Evolutionary conservation across 2,888 invertebrate species (phyloP).

Genomic region (Luffia ferchaultella): DNA sequence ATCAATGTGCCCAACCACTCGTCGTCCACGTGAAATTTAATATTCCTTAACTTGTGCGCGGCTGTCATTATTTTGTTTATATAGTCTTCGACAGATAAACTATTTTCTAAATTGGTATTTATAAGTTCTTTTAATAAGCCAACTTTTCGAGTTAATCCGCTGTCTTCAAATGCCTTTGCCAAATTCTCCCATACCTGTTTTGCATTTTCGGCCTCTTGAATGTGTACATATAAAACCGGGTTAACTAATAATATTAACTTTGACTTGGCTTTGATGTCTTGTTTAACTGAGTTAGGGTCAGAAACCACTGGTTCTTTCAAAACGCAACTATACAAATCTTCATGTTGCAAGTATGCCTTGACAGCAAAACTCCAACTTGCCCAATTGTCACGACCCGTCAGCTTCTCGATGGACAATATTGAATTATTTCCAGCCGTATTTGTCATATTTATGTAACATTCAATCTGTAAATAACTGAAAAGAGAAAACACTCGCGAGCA

Average conservation of each 20-base stretch:
- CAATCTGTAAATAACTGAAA: too few species aligned
- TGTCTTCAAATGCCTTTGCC: constrained; percentile 11
- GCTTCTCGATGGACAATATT: too few species aligned
- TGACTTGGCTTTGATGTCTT: too few species aligned
- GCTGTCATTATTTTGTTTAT: constrained; percentile 10
- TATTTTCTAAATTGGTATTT: constrained; percentile 13
- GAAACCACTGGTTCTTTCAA: constrained; percentile 5
- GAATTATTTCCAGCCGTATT: too few species aligned
- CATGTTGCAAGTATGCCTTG: too few species aligned
- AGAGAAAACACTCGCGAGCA: too few species aligned
- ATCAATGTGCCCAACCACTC: constrained; percentile 15
- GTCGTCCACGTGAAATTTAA: constrained; percentile 13
- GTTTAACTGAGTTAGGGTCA: constrained; percentile 12
- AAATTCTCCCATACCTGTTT: constrained; percentile 12
- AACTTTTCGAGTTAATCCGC: constrained; percentile 11
- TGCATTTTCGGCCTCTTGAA: constrained; percentile 11
- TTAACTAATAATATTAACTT: constrained; percentile 13
- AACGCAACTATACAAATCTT: too few species aligned
- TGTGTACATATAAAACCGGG: constrained; percentile 7
- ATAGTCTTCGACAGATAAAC: constrained; percentile 11
- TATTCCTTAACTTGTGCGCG: constrained; percentile 13
- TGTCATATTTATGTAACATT: too few species aligned
- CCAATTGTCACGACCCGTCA: too few species aligned
- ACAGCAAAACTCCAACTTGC: too few species aligned
- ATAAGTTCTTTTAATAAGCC: constrained; percentile 14